Conservation (phyloP, 2,113 vertebrate species). For the Cottus gobio region DNA sequence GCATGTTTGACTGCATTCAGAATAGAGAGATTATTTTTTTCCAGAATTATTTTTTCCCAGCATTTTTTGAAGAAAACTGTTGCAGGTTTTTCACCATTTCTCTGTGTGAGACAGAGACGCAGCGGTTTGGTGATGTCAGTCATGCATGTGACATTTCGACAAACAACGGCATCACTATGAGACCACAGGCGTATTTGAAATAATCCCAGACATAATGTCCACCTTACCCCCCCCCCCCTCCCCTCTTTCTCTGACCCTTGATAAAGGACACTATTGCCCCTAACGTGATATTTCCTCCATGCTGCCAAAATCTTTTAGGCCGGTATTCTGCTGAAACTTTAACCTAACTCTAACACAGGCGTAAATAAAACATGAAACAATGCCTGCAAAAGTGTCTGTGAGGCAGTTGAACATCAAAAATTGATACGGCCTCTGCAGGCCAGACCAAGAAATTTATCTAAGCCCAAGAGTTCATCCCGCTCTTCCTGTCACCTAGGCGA, state of each 20-base stretch:
- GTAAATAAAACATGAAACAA: constrained; percentile 86
- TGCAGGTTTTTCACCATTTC: background rate
- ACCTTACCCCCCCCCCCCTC: background rate
- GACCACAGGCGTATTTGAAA: background rate
- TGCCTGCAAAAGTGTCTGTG: constrained; percentile 76
- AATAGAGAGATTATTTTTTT: constrained; percentile 36
- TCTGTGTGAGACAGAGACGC: constrained; percentile 8
- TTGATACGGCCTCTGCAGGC: constrained; percentile 74
- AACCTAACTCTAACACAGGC: constrained; percentile 73
- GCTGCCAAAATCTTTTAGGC: constrained; percentile 58
- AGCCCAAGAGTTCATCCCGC: constrained; percentile 75
- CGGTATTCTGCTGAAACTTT: constrained; percentile 76
- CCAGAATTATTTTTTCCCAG: constrained; percentile 9
- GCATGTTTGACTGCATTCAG: constrained; percentile 59
- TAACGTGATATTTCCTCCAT: constrained; percentile 70
- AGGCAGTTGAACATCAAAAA: constrained; percentile 79
- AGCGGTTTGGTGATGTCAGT: background rate
- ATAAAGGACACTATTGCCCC: constrained; percentile 60
- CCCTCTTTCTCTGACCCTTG: constrained; percentile 45
- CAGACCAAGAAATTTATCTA: constrained; percentile 79
- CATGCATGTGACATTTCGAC: constrained; percentile 1
- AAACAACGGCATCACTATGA: background rate
- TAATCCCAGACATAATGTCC: constrained; percentile 31
- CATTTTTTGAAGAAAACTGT: constrained; percentile 11
- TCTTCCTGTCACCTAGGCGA: constrained; percentile 72